A percentile compares a stretch with the other conserved stretches of the same genome.
Conservation (phyloP, 2,797 vertebrate genomes). For the Melanotaenia nigrans region DNA sequence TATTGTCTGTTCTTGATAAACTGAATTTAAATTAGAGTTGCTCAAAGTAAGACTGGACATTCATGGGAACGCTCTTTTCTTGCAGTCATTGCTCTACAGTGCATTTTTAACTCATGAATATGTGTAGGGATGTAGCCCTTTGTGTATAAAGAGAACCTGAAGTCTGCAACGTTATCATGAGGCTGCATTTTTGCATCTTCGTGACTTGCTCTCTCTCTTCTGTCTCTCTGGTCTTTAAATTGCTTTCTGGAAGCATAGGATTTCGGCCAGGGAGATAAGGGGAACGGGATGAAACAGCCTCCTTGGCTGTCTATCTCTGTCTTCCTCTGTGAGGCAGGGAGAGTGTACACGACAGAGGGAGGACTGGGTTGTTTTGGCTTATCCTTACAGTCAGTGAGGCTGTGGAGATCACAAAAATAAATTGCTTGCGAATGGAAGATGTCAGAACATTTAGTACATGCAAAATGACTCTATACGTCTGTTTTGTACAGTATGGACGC, state of each 20-base stretch:
- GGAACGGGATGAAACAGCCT: slow-evolving; percentile 61
- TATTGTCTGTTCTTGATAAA: background rate
- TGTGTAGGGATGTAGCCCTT: slow-evolving; percentile 11
- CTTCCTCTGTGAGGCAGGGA: slow-evolving; percentile 27
- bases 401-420: slow-evolving; percentile 32
- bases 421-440: background rate
- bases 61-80: background rate
- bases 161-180: slow-evolving; percentile 40
- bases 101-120: background rate
- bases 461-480: background rate
- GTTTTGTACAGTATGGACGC: background rate
- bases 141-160: slow-evolving; percentile 37
- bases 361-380: slow-evolving; percentile 31
- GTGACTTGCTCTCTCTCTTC: slow-evolving; percentile 37
- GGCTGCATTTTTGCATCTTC: slow-evolving; percentile 34
- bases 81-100: background rate
- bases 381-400: slow-evolving; percentile 32
- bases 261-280: slow-evolving; percentile 74
- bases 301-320: slow-evolving; percentile 49
- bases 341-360: slow-evolving; percentile 37
- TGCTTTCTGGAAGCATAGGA: slow-evolving; percentile 74
- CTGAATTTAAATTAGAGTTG: background rate
- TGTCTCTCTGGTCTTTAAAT: slow-evolving; percentile 67
- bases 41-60: background rate
- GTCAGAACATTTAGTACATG: slow-evolving; percentile 15